Conservation (phyloP, 64 coral and sea anemone species). For the Pachyseris speciosa region DNA sequence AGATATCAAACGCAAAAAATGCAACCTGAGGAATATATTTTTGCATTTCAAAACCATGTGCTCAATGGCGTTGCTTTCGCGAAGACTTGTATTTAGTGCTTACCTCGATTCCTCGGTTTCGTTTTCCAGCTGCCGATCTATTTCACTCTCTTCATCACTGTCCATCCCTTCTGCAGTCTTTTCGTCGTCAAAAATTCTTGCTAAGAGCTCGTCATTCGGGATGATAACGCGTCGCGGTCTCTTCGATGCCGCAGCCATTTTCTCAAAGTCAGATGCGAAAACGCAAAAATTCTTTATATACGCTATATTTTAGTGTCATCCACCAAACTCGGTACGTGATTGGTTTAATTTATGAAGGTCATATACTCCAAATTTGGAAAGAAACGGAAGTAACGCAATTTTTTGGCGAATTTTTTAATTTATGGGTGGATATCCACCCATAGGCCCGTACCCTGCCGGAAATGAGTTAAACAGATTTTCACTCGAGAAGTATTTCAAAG, state of each 20-base stretch:
- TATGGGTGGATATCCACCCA: no score
- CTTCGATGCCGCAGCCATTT: neutral
- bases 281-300: neutral
- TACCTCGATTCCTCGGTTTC: constrained; percentile 2
- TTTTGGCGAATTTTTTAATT: no score
- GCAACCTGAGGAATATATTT: no score
- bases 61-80: neutral
- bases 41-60: no score
- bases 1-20: no score
- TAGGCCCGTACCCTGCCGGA: no score
- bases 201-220: neutral
- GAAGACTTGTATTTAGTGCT: neutral
- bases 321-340: neutral
- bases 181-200: neutral
- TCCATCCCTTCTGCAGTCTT: constrained; percentile 12
- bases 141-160: constrained; percentile 37
- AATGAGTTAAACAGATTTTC: no score
- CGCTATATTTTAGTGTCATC: neutral
- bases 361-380: neutral
- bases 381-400: no score
- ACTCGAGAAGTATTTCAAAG: no score
- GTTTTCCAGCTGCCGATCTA: constrained; percentile 26
- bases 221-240: neutral
- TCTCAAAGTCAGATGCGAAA: neutral
- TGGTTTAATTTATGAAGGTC: neutral